Conservation (phyloP, 2,888 invertebrate species). For the Trichogramma dendrolimi region DNA sequence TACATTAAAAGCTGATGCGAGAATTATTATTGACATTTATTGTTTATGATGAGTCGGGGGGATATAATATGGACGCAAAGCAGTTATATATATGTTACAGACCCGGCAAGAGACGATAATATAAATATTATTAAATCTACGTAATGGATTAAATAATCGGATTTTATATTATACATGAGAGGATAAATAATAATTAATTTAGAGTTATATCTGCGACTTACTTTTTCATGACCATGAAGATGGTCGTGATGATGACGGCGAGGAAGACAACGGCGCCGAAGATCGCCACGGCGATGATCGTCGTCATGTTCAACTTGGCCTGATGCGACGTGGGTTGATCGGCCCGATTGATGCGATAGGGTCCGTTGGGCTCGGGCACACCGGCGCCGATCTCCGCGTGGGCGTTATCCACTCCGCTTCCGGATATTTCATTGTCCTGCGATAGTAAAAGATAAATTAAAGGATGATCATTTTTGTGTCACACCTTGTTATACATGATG, state of each 20-base stretch:
- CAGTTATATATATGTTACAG: too few relatives aligned
- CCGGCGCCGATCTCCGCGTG: constrained; percentile 45
- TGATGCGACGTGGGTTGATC: constrained; percentile 44
- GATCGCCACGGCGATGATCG: constrained; percentile 82
- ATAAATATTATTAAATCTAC: too few relatives aligned
- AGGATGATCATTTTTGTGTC: neutral
- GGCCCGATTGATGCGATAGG: constrained; percentile 55
- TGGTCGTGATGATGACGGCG: constrained; percentile 82
- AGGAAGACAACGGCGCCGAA: constrained; percentile 89
- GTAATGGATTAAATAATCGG: too few relatives aligned
- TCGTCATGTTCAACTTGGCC: constrained; percentile 77
- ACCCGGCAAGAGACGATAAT: too few relatives aligned
- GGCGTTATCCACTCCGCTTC: constrained; percentile 48
- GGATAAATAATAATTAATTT: too few relatives aligned
- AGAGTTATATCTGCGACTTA: constrained; percentile 50
- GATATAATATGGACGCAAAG: too few relatives aligned
- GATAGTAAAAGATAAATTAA: constrained; percentile 32
- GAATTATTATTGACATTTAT: too few relatives aligned
- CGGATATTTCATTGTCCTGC: constrained; percentile 72
- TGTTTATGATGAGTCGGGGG: too few relatives aligned
- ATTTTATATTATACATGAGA: neutral
- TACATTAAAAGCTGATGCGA: too few relatives aligned
- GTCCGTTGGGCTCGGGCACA: constrained; percentile 54
- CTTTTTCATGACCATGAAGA: constrained; percentile 84
- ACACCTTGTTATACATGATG: neutral